These are phyloP conservation scores for Sebastes fasciatus DNA, from an alignment of 2,113 vertebrate genomes.

Conservation along the genomic window DNA sequence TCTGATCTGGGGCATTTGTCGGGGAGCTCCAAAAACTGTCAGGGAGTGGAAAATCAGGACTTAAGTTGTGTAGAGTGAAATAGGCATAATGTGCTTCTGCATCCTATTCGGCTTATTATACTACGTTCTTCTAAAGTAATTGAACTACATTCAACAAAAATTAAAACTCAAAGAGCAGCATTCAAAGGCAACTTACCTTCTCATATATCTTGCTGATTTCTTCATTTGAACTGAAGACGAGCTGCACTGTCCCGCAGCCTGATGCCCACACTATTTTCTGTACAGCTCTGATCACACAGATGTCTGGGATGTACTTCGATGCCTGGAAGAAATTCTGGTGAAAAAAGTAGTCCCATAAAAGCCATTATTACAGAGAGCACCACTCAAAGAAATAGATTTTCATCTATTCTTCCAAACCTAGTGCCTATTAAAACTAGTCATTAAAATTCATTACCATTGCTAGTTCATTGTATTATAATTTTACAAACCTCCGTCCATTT, in stretches of 20 bases:
- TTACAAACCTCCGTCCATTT: not conserved
- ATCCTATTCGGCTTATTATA: not conserved
- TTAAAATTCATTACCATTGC: not conserved
- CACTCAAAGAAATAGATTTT: not conserved
- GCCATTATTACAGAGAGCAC: conserved; percentile 28
- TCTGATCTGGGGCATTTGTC: no score
- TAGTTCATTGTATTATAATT: not conserved
- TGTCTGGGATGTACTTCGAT: conserved; percentile 98
- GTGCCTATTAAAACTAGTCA: not conserved
- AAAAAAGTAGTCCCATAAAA: conserved; percentile 56
- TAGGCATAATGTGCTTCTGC: not conserved
- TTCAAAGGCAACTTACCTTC: conserved; percentile 86
- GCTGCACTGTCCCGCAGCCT: conserved; percentile 95
- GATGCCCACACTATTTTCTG: conserved; percentile 99
- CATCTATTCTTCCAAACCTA: not conserved
- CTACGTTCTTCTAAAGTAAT: not conserved
- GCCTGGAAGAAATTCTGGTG: conserved; percentile 88
- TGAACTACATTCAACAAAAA: not conserved
- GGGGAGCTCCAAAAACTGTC: no score
- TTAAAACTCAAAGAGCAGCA: not conserved
- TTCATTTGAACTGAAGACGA: conserved; percentile 98
- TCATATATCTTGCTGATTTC: conserved; percentile 99
- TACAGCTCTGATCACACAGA: conserved; percentile 97
- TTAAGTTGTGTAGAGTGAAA: no score
- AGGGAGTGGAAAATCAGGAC: no score